Evolutionary conservation across 2,888 invertebrate species (phyloP), one percentile per base, ranked within the genome.

Genomic region (Stomorhina lunata): DNA sequence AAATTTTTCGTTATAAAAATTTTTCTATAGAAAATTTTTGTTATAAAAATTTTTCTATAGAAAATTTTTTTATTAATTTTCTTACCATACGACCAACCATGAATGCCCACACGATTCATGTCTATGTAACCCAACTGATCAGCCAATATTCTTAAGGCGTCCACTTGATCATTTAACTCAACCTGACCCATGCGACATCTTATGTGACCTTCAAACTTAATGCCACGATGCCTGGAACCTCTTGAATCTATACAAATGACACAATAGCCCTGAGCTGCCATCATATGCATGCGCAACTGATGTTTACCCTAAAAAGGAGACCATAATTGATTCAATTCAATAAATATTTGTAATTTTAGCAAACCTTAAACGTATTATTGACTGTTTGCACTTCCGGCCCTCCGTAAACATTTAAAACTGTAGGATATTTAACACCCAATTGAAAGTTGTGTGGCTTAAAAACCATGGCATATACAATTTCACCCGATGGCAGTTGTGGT

Each of bases 361-460:
- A 22, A 37, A 97, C 97, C 93, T 97, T 97, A 89, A 97, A 98
- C 5, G 96, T 96, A 92, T 99, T 99, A 71, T 97, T 96, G 80
- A 99, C 99, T 43, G 98, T 94, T 92, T 99, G 99, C 59, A 99
- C 98, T 91, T 99, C 98, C 0, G 99, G 99, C 0, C 99, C 99
- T 2, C 98, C 99, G 90, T 99, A 99, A 69, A 99, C 97, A 91
- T 98, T 98, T 63, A 99, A 93, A 80, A 99, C 95, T 15, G 98
- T 98, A 0, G 99, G 99, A 92, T 98, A 97, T 80, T 91, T 91
- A n/a, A 91, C 88, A 20, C 91, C 91, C 73, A 91, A 77, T 85
- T 93, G 92, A 86, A 93, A 94, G 89, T 94, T 93, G 88, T 95
- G 94, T 2, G 96, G 97, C 87, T 96, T 95, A 92, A 98, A 98